Evolutionary conservation across 2,113 vertebrate genomes (phyloP).

Genomic region (Laterallus jamaicensis): DNA sequence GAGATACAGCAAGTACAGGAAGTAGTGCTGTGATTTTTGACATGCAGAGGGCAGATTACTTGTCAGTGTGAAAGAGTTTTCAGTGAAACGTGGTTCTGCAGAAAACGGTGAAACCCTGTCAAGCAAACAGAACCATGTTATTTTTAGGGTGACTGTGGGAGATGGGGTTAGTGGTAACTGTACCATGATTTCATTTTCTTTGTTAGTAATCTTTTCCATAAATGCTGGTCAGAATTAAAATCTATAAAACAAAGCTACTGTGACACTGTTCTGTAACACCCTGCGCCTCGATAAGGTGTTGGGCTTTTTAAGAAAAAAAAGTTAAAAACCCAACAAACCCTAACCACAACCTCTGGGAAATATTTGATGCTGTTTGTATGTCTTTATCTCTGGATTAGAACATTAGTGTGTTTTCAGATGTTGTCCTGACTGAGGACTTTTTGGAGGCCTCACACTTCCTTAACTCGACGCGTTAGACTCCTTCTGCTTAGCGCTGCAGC

Average conservation of each 20-base stretch:
- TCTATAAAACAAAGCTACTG: neutral
- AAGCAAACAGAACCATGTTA: neutral
- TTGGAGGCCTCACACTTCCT: slow-evolving; percentile 64
- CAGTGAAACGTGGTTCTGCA: neutral
- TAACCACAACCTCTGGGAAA: neutral
- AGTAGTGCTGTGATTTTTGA: neutral
- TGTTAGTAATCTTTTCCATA: neutral
- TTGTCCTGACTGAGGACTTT: neutral
- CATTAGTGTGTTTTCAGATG: neutral
- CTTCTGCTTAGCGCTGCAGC: slow-evolving; percentile 96
- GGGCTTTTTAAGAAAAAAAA: too few relatives aligned
- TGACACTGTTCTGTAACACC: neutral
- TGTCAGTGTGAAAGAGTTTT: neutral
- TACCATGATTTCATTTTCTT: neutral
- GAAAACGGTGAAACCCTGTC: neutral
- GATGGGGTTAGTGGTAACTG: neutral
- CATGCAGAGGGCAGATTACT: neutral
- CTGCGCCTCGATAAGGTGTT: neutral
- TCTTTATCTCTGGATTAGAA: neutral
- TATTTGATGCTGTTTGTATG: neutral
- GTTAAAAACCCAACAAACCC: neutral
- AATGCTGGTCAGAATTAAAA: neutral
- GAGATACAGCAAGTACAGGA: neutral
- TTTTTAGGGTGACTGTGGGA: neutral
- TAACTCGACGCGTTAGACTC: slow-evolving; percentile 87